Evolutionary conservation across 2,797 vertebrate species (phyloP).

Genomic region (Sebastes melanostomus): DNA sequence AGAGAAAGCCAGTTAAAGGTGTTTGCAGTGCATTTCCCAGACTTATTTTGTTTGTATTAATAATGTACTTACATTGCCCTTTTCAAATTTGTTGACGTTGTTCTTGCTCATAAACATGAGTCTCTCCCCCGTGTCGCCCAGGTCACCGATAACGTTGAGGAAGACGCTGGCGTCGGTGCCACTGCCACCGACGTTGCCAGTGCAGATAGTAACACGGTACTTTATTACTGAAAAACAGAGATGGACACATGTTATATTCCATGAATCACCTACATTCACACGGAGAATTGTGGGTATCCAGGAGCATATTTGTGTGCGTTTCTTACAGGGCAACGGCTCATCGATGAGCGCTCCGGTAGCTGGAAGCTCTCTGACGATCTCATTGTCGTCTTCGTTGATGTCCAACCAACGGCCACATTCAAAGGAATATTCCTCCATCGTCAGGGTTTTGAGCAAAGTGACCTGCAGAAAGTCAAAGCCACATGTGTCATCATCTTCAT

Average conservation of each 20-base stretch:
- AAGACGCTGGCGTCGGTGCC: conserved; percentile 95
- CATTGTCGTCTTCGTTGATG: conserved; percentile 95
- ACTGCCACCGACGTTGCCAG: conserved; percentile 88
- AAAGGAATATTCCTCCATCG: conserved; percentile 93
- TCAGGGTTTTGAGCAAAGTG: conserved; percentile 92
- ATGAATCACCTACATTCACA: not conserved
- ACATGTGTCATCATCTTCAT: not conserved
- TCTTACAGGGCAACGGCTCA: conserved; percentile 88
- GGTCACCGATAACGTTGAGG: conserved; percentile 88
- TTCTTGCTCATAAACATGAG: conserved; percentile 93
- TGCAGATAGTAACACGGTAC: conserved; percentile 92
- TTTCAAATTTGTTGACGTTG: conserved; percentile 95
- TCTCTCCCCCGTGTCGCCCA: conserved; percentile 93
- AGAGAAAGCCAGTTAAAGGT: not conserved
- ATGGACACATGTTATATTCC: not conserved
- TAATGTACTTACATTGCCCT: conserved; percentile 89
- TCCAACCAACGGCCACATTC: conserved; percentile 95
- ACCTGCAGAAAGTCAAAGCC: conserved; percentile 77
- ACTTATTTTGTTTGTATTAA: not conserved
- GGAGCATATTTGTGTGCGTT: not conserved
- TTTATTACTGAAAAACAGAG: conserved; percentile 85
- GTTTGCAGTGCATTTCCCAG: not conserved
- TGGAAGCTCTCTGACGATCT: conserved; percentile 92
- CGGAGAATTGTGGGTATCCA: not conserved
- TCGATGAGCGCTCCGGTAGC: conserved; percentile 84